These are phyloP conservation scores for Petrocephalus sullivani DNA, from an alignment of 2,797 vertebrate genomes.

Conservation along the genomic window DNA sequence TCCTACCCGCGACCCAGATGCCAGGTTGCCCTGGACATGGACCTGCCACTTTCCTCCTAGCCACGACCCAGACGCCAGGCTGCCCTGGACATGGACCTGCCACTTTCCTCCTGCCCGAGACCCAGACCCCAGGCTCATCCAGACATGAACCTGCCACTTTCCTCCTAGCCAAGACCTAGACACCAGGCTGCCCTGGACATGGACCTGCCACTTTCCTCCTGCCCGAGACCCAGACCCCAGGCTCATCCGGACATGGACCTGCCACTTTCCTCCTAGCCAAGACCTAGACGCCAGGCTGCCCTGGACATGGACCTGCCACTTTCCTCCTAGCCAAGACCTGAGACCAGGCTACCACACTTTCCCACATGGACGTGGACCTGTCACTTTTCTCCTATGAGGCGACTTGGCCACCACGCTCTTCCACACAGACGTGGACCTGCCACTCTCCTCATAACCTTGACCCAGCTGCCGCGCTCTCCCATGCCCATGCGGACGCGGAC, in stretches of 20 bases:
- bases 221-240: too few relatives aligned
- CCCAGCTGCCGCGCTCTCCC: not conserved
- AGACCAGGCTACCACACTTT: too few relatives aligned
- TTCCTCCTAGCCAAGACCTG: too few relatives aligned
- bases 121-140: too few relatives aligned
- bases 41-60: not conserved
- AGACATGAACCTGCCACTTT: too few relatives aligned
- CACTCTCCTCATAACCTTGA: not conserved
- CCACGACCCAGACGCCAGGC: not conserved
- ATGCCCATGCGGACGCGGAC: not conserved
- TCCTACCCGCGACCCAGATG: too few relatives aligned
- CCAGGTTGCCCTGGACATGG: not conserved
- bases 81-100: not conserved
- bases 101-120: too few relatives aligned
- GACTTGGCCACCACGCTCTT: not conserved
- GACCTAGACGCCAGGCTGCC: not conserved
- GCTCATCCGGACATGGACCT: not conserved
- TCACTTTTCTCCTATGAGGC: too few relatives aligned
- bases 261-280: not conserved
- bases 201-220: too few relatives aligned
- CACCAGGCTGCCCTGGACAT: too few relatives aligned
- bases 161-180: too few relatives aligned
- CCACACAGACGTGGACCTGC: not conserved
- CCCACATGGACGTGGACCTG: too few relatives aligned
- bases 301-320: not conserved